Base-by-base conservation (phyloP, 1,140 invertebrate genomes). In the Nasonia vitripennis region DNA sequence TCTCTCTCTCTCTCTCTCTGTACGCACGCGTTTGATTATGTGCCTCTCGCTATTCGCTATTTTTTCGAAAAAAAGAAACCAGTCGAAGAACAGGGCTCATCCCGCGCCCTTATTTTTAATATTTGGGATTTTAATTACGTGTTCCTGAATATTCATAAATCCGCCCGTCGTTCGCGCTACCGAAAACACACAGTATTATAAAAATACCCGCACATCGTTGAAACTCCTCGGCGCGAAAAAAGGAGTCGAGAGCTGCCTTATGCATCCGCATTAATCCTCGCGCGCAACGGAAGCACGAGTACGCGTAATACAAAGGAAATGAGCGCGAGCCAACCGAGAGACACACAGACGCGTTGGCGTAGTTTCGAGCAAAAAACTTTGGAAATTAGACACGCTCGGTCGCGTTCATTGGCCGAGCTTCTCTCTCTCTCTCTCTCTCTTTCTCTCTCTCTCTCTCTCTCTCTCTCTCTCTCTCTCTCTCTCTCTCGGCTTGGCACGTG, bases 321-420 rank as follows among this genome's bases (percentile, higher is more conserved):
- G n/a, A 70, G 23, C 68, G 27, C 31, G 10, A 71, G 23, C 31
- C 68, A 34, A 71, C 11, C 12, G 68, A 71, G 31, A 71, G 2
- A 34, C 27, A 34, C 27, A 31, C 68, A 70, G 11, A 71, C 27
- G 27, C 68, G 68, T 62, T 62, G 55, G 55, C 20, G 55, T 62
- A 17, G 55, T 71, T n/a, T 12, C 27, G 27, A 12, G 27, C 23
- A 70, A 78, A 78, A 45, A 83, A 78, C 3, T 78, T 83, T 51
- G 11, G 55, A 55, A 84, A 79, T 84, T 55, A 79, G 31, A 71
- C 37, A 70, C 45, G 82, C 20, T 78, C 74, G 45, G 14, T 27
- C 20, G 75, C 11, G 20, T 74, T 51, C 45, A 81, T 41, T 73
- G 70, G 41, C 14, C 48, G 9, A 55, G 23, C 27, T 31, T 11